These are phyloP conservation scores for Cathartes aura DNA, from an alignment of 2,113 vertebrate genomes.

Conservation along the genomic window DNA sequence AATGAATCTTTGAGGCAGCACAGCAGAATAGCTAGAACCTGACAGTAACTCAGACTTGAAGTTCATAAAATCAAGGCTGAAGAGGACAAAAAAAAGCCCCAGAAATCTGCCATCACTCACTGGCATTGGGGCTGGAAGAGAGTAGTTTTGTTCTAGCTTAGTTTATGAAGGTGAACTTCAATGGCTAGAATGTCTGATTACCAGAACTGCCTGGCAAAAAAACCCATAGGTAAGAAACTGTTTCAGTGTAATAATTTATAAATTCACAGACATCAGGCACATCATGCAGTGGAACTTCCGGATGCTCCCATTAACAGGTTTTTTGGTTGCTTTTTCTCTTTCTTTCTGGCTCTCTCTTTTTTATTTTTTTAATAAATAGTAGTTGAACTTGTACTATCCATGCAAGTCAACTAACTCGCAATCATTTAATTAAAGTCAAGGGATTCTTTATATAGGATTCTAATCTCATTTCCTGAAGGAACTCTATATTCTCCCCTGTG, in stretches of 20 bases:
- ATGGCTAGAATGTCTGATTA: neutral
- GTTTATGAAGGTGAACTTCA: neutral
- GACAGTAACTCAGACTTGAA: neutral
- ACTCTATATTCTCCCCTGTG: fast-evolving
- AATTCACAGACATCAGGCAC: neutral
- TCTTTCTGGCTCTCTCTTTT: fast-evolving
- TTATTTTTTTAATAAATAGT: neutral
- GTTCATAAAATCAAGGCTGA: neutral
- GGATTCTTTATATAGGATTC: neutral
- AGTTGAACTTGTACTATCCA: neutral
- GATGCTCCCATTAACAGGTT: neutral
- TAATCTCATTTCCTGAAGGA: neutral
- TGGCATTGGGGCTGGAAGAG: neutral
- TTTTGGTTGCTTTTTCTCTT: no score
- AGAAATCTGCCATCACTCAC: neutral
- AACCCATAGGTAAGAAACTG: neutral
- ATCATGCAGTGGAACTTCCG: neutral
- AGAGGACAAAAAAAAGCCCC: neutral
- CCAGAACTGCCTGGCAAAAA: neutral
- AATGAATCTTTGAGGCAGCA: neutral
- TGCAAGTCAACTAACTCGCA: neutral
- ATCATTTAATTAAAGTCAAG: neutral
- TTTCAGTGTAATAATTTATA: neutral
- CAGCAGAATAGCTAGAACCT: neutral
- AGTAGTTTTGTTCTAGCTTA: neutral